phyloP scores from a whole-genome alignment of 2,888 invertebrate genomes.

The Xanthia icteritia region DNA sequence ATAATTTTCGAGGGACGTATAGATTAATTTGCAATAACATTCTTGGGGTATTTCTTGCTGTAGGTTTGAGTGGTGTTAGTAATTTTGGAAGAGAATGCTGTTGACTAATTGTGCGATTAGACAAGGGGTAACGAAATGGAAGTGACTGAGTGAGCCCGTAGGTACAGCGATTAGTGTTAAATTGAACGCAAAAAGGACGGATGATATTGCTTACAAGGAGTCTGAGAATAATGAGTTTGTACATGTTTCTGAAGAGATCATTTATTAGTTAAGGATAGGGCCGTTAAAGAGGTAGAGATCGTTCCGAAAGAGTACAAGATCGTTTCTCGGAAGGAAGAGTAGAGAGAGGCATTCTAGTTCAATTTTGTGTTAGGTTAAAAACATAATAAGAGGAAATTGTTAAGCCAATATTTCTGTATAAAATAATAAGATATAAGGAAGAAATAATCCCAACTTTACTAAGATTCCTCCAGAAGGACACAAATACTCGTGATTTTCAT shows the following conservation, averaged over 20 bases:
- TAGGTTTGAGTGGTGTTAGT: constrained; percentile 46
- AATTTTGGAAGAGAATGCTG: constrained; percentile 51
- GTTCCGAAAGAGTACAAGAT: not conserved
- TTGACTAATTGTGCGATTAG: constrained; percentile 57
- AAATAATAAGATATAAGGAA: not conserved
- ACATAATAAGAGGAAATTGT: not conserved
- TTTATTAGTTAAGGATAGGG: not conserved
- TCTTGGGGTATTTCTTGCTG: constrained; percentile 62
- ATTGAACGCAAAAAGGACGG: constrained; percentile 51
- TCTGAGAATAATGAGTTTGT: constrained; percentile 37
- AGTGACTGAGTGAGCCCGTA: constrained; percentile 43
- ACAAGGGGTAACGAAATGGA: constrained; percentile 50
- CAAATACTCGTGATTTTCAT: constrained; percentile 49
- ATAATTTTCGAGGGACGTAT: constrained; percentile 45
- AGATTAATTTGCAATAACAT: constrained; percentile 70
- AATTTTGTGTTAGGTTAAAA: not conserved
- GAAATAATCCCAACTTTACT: not conserved
- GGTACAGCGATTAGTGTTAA: constrained; percentile 37
- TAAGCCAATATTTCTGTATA: not conserved
- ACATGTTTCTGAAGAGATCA: constrained; percentile 24
- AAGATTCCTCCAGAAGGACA: constrained; percentile 12
- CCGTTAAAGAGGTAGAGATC: no score
- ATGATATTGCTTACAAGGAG: constrained; percentile 53
- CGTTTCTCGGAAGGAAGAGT: not conserved
- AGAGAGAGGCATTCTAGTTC: not conserved